A percentile compares a stretch with the other conserved stretches of the same genome.
Conservation (phyloP, 2,113 vertebrate species). For the Colinus virginianus region DNA sequence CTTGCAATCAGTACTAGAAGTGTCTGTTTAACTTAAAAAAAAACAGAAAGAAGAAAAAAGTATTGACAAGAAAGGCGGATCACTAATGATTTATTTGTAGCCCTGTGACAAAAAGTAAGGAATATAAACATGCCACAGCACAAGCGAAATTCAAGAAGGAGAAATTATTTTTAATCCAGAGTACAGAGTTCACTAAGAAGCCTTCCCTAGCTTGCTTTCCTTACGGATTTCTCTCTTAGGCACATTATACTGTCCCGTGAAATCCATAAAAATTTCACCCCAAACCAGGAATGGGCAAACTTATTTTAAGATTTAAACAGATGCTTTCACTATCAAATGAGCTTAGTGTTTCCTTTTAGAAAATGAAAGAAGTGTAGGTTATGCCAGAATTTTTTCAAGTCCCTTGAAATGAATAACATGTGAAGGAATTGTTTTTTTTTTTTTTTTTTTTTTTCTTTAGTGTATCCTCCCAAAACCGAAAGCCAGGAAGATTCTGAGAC, state of each 20-base stretch:
- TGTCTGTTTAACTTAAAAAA: conserved; percentile 41
- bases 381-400: background rate
- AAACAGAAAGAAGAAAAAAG: conserved; percentile 30
- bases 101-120: conserved; percentile 47
- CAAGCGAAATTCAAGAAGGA: background rate
- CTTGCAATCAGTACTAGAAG: background rate
- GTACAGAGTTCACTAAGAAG: conserved; percentile 17
- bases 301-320: background rate
- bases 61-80: conserved; percentile 39
- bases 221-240: background rate
- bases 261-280: background rate
- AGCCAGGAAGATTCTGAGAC: background rate
- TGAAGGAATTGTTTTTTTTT: background rate
- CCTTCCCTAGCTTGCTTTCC: background rate
- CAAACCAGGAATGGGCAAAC: background rate
- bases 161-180: conserved; percentile 44
- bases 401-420: background rate
- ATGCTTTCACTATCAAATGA: background rate
- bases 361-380: background rate
- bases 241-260: background rate
- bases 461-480: background rate
- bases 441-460: background rate
- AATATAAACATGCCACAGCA: conserved; percentile 10
- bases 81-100: conserved; percentile 66
- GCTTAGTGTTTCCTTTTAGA: background rate